Base-by-base conservation (phyloP, 2,888 invertebrate species). In the Lithosia quadra region DNA sequence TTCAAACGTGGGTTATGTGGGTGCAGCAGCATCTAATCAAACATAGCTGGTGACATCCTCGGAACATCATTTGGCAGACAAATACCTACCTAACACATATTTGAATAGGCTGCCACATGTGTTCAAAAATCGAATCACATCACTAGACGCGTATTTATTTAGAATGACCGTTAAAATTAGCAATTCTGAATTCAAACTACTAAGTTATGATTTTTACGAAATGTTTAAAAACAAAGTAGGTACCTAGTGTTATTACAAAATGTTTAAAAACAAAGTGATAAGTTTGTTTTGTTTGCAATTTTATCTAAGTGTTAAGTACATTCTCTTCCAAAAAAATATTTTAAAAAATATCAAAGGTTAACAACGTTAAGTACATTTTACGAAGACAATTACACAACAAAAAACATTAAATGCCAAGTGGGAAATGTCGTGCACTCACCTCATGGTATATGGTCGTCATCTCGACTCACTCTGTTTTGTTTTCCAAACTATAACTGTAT, bases 401-500 rank as follows among this genome's bases (percentile, higher is more conserved):
- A 92, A 92, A 64, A 92, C 88, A 71, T 74, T 86, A 91, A 93
- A 92, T 92, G 91, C 78, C 92, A 92, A 75, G 84, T 80, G 78
- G 78, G 81, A 92, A 92, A 93, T 91, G 91, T 90, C 92, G 91
- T 87, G 86, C 93, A 92, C 94, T 94, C 90, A 94, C 94, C 94
- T 95, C 94, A 82, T 88, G 84, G 87, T 93, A 94, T 73, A 94
- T 78, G 83, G 94, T 92, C 88, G 92, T 93, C 94, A 94, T 95
- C 82, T 90, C 81, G 82, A 79, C 68, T 76, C 72, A 87, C 78
- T 86, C 86, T 84, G 86, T 89, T 90, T 87, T 89, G 84, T 88
- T 88, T 88, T 84, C 82, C 79, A 87, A 90, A 87, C 81, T 83
- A 72, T 79, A 84, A 78, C 83, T 67, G 58, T 39, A 56, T 11